These are phyloP conservation scores for Perca flavescens DNA, from an alignment of 2,113 vertebrate species.

Conservation along the genomic window DNA sequence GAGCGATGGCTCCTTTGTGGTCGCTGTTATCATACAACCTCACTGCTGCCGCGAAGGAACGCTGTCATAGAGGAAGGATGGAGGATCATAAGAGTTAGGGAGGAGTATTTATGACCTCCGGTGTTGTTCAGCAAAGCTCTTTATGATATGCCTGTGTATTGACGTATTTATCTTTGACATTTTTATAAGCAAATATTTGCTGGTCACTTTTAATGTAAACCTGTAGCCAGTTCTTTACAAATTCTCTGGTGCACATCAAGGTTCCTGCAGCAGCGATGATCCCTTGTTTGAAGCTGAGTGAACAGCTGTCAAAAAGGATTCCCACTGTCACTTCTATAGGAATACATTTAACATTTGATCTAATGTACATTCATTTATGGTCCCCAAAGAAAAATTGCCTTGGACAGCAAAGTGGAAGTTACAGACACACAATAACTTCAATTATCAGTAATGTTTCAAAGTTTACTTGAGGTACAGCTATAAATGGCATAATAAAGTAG, in stretches of 20 bases:
- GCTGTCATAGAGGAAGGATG: slow-evolving; percentile 77
- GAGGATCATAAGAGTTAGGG: slow-evolving; percentile 1
- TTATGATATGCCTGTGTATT: neutral
- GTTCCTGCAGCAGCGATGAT: slow-evolving; percentile 8
- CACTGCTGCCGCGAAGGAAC: slow-evolving; percentile 88
- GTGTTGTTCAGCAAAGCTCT: neutral
- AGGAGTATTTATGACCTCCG: neutral
- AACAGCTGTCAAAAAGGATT: slow-evolving; percentile 8
- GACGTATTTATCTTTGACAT: neutral
- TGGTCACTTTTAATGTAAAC: slow-evolving; percentile 2
- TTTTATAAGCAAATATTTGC: slow-evolving; percentile 1
- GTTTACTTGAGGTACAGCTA: neutral
- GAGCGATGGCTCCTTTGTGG: slow-evolving; percentile 82
- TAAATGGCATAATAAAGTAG: neutral
- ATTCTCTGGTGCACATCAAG: neutral
- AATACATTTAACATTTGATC: neutral
- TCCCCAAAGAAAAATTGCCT: neutral
- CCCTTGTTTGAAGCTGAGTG: slow-evolving; percentile 12
- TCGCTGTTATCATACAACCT: slow-evolving; percentile 88
- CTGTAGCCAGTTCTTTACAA: slow-evolving; percentile 3
- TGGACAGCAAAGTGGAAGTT: neutral
- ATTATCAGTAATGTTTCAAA: neutral
- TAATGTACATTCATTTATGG: neutral
- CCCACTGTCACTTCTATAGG: neutral
- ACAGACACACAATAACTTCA: neutral